Evolutionary conservation across 2,113 vertebrate species (phyloP), one percentile per base, ranked within the genome.

Genomic region (Sitta europaea): DNA sequence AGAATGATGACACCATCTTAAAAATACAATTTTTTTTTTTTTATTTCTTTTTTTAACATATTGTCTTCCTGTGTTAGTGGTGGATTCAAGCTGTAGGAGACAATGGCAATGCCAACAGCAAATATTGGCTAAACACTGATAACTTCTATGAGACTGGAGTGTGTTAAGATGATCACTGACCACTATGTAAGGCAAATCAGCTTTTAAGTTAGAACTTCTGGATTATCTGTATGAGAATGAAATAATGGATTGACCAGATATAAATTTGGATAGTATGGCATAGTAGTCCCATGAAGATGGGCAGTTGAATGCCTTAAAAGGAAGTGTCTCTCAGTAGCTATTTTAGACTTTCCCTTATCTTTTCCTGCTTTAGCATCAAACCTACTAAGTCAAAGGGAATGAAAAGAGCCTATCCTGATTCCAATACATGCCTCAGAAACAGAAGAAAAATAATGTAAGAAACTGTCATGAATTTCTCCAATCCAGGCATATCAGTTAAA

Each of bases 291-390:
- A 67, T 23, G 14, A 85, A 68, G 28, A 75, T 10, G 29, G 27
- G 19, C 20, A 71, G 21, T 15, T 40, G 28, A 91, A 81, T 78
- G 9, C 14, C 87, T 87, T 90, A 59, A 40, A 82, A 91, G 57
- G 43, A 87, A 96, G 48, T 50, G 27, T 48, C 22, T 51, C 83
- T 74, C 58, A 76, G 35, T 17, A 62, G 29, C 36, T 83, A 58
- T 78, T 84, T 94, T 10, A 86, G 55, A 67, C 45, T 55, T 95
- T 48, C 43, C 27, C 17, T 86, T 15, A 50, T 40, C 31, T 87
- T 77, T 90, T 91, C 73, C 88, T 72, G 48, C 53, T 93, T 91
- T 38, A 75, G 27, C 53, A 67, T 63, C 61, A 82, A 81, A 95
- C 9, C 31, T 68, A 31, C 22, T 23, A 77, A 1, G 1, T 76